Evolutionary conservation across 1,140 invertebrate species (phyloP), one percentile per base, ranked within the genome.

Genomic region (Orussus abietinus): DNA sequence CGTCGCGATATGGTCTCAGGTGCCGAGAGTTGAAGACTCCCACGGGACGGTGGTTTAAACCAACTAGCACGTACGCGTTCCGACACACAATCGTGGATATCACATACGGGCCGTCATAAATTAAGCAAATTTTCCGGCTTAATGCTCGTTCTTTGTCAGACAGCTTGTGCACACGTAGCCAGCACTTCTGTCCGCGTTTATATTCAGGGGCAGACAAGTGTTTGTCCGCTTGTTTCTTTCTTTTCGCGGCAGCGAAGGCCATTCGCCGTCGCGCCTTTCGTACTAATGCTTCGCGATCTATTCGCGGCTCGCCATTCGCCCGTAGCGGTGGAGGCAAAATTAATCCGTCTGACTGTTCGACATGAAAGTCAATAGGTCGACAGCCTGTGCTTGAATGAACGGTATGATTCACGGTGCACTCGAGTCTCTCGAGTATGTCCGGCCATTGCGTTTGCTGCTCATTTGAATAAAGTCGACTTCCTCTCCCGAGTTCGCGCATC

Each of bases 401-500:
- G n/a, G 30, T 42, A 26, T 10, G 10, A 34, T 42, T 42, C 2
- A 42, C 34, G 4, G 30, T 22, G 3, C 10, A n/a, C 25, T 42
- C 39, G 10, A 33, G 22, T 7, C 39, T 29, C 6, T 5, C 12
- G n/a, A 42, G 3, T 3, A 33, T 17, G 10, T 11, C 22, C 12
- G 30, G 14, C 30, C 30, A 42, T 34, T 32, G 28, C 9, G 15
- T 34, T n/a, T 19, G 19, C 22, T 19, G 32, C 11, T 32, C 17
- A 14, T 42, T 19, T 19, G 25, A 11, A 12, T 32, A 42, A 2
- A 33, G 11, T 6, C 30, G 15, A 3, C 32, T 32, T 20, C 19
- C 15, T 18, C 39, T 14, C 3, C 39, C 39, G 2, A 42, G 17
- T 34, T 42, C 39, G 14, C 29, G 14, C 39, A 42, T 42, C 3